Conservation (phyloP, 2,797 vertebrate genomes). For the Darevskia nairensis region DNA sequence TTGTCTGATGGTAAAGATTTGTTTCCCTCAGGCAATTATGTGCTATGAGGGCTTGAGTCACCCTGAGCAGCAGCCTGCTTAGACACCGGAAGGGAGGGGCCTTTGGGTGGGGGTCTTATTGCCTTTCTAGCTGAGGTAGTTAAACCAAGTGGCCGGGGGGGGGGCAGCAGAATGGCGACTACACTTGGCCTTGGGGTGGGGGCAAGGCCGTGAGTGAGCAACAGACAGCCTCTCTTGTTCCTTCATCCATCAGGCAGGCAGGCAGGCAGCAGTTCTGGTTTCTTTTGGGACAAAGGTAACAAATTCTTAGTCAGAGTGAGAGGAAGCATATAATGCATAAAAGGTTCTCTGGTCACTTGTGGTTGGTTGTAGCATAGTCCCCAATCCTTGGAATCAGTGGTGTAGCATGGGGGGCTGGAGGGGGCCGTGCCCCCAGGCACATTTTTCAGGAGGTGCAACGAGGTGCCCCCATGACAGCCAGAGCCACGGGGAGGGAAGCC, state of each 20-base stretch:
- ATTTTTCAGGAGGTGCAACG: too few species aligned
- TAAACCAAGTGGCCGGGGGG: neutral
- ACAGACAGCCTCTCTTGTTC: neutral
- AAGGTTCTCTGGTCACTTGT: neutral
- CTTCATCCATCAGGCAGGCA: neutral
- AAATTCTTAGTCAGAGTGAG: neutral
- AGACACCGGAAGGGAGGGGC: neutral
- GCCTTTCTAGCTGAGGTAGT: neutral
- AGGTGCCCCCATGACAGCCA: too few species aligned
- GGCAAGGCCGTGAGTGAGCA: neutral
- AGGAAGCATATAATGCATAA: neutral
- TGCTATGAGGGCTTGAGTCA: neutral
- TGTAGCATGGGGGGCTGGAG: too few species aligned
- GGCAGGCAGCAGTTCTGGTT: neutral
- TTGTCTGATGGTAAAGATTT: neutral
- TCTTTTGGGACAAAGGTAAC: neutral
- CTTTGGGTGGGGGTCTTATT: neutral
- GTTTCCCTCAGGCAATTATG: neutral
- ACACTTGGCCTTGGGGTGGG: neutral
- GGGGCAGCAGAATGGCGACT: too few species aligned
- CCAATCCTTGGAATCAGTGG: too few species aligned
- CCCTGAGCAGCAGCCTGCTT: neutral
- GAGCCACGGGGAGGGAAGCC: too few species aligned
- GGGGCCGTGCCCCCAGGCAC: too few species aligned
- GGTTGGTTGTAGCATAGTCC: too few species aligned